Base-by-base conservation (phyloP, 2,113 vertebrate genomes). In the Enhydra lutris region DNA sequence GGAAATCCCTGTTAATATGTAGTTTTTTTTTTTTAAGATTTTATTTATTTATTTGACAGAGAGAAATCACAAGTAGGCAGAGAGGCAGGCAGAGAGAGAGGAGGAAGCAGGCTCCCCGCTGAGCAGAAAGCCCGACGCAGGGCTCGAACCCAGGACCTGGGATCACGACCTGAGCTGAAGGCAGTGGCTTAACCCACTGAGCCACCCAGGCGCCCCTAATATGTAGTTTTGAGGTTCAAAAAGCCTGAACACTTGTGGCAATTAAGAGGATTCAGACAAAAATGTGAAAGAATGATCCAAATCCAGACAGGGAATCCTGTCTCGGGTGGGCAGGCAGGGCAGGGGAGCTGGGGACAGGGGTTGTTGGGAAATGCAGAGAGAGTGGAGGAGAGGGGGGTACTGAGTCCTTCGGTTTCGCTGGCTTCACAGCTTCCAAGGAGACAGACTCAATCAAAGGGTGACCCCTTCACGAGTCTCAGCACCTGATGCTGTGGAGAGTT, bases 381-480 rank as follows among this genome's bases (percentile, higher is more conserved):
- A 47, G 29, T 24, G 0, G 14, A 23, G 17, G 17, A 21, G 1
- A 21, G 0, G 5, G 1, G 3, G 13, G 0, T 8, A 17, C 57
- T 2, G 39, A 55, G 42, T 14, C 45, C 31, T 15, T 24, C 5
- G 3, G 39, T 18, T 29, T 3, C 15, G 1, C 2, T 9, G 11
- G 6, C 7, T 39, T 45, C 57, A 23, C 36, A 4, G 0, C 24
- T 14, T 15, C 52, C 34, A 6, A 47, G 11, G 31, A 61, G 14
- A 8, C 1, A 3, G 31, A 20, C 4, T 36, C 39, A 8, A 1
- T 47, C 39, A 2, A n/a, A 36, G 7, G n/a, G 34, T 29, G 5
- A 13, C 29, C 42, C 6, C 61, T 47, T 50, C 1, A 0, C 0
- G 1, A 2, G 9, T n/a, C 17, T 34, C 76, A 39, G 52, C 23